phyloP scores from a whole-genome alignment of 2,113 vertebrate species.

The Microcebus lehilahytsara region DNA sequence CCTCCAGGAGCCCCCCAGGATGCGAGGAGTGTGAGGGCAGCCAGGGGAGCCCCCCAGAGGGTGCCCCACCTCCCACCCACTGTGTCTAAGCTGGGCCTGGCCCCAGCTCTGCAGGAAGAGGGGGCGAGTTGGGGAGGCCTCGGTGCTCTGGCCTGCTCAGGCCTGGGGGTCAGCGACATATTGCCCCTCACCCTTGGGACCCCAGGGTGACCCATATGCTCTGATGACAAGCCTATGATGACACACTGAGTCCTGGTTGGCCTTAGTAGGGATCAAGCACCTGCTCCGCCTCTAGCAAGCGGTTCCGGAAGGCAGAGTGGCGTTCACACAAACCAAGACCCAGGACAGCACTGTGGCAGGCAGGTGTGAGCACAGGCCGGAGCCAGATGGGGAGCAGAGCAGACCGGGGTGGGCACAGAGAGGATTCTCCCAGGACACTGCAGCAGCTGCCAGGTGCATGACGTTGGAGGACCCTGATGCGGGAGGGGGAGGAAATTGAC shows the following conservation, averaged over 20 bases:
- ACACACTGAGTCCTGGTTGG: not conserved
- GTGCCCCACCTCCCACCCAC: accelerated
- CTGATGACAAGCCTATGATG: not conserved
- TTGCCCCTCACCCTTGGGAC: too few relatives aligned
- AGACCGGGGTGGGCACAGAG: not conserved
- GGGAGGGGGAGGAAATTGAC: not conserved
- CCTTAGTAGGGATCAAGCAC: not conserved
- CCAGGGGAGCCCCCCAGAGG: not conserved
- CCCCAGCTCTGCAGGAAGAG: not conserved
- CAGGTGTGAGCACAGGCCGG: not conserved
- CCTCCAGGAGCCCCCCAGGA: not conserved
- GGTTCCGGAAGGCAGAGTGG: not conserved
- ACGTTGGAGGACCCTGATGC: not conserved
- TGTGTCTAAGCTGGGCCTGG: not conserved
- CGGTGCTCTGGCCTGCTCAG: not conserved
- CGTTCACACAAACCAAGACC: not conserved
- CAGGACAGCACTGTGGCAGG: not conserved
- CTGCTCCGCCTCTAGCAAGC: not conserved
- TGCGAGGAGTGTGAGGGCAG: not conserved
- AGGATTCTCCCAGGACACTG: not conserved
- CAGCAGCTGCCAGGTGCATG: not conserved
- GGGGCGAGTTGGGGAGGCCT: not conserved
- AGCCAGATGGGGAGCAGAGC: not conserved
- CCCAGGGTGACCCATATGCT: not conserved
- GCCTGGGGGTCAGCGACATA: not conserved